Percentiles rank a stretch among this genome's conserved stretches.
Evolutionary conservation across 2,113 vertebrate species (phyloP).

Genomic region (Equus przewalskii): DNA sequence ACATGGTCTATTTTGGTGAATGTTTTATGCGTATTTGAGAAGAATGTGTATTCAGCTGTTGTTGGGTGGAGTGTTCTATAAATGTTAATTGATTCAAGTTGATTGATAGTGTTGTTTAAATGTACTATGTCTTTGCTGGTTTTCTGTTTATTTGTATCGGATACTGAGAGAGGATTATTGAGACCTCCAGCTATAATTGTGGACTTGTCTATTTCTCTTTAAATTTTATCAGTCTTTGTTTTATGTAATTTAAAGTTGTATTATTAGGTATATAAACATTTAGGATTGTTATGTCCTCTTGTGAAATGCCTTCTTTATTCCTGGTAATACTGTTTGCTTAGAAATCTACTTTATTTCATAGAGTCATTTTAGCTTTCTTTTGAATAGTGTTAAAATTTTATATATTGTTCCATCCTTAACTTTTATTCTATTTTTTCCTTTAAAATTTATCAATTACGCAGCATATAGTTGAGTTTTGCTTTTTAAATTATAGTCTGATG

Average conservation of each 20-base stretch:
- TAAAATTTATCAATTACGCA: not conserved
- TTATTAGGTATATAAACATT: not conserved
- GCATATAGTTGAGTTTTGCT: not conserved
- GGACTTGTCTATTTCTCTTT: not conserved
- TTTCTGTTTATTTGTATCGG: conserved; percentile 3
- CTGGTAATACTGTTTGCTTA: not conserved
- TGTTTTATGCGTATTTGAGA: not conserved
- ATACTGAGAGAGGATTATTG: not conserved
- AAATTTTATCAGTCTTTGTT: conserved; percentile 29
- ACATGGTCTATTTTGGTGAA: not conserved
- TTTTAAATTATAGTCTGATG: not conserved
- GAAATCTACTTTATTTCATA: conserved; percentile 26
- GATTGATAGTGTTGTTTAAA: not conserved
- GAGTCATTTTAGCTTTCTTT: not conserved
- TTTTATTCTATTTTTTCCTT: not conserved
- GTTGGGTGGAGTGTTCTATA: not conserved
- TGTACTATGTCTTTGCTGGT: not conserved
- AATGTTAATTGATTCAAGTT: not conserved
- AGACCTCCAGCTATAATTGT: not conserved
- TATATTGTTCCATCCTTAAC: not conserved
- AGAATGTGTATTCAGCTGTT: not conserved
- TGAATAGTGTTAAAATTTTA: not conserved
- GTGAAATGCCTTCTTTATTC: not conserved
- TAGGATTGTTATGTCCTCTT: not conserved
- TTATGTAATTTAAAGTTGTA: not conserved